Conservation (phyloP, 2,797 vertebrate genomes). For the Sebastes minor region DNA sequence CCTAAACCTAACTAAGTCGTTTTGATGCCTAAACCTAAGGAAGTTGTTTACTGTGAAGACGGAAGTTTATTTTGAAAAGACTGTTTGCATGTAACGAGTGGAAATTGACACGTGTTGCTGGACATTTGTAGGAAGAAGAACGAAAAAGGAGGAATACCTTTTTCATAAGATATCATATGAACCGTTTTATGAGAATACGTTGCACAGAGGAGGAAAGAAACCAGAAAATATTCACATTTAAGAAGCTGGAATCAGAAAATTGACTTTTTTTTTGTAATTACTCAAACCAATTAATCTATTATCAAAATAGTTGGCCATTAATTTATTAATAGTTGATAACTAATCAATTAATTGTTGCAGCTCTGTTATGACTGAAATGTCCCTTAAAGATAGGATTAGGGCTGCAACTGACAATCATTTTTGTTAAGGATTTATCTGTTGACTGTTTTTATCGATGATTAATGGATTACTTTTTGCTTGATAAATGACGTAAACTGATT, state of each 20-base stretch:
- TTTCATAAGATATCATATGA: neutral
- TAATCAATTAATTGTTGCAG: too few relatives aligned
- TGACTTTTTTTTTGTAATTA: too few relatives aligned
- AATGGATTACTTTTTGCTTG: neutral
- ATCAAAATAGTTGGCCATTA: too few relatives aligned
- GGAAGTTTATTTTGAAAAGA: neutral
- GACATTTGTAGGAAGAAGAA: neutral
- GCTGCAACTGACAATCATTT: neutral
- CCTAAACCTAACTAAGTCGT: neutral
- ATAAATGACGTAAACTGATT: neutral
- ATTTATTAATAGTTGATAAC: too few relatives aligned
- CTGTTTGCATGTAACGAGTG: neutral
- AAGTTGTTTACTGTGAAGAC: neutral
- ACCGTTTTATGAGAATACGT: too few relatives aligned
- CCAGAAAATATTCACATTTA: too few relatives aligned
- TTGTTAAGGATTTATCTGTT: neutral
- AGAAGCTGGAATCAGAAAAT: too few relatives aligned
- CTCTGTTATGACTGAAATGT: neutral
- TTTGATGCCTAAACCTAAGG: neutral
- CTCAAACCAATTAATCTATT: too few relatives aligned
- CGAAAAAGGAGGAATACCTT: neutral
- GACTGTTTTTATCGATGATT: neutral
- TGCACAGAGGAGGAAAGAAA: too few relatives aligned
- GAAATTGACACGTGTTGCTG: neutral
- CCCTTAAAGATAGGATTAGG: neutral